Conservation (phyloP, 2,888 invertebrate species). For the Epinotia demarniana region DNA sequence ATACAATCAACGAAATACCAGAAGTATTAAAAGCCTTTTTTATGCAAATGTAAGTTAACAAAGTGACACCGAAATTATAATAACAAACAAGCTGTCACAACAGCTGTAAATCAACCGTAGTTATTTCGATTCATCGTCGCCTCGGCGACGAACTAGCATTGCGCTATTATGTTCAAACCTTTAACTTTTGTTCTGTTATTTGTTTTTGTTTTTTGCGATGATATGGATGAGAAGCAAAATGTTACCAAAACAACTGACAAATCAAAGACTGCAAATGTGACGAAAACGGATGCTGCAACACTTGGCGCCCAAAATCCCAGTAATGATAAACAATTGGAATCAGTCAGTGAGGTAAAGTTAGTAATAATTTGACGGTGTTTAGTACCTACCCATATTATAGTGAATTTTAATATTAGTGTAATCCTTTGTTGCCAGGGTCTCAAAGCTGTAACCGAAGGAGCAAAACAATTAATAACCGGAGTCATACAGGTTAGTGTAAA, state of each 20-base stretch:
- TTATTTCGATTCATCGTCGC: conserved; percentile 31
- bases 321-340: conserved; percentile 4
- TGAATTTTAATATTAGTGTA: neutral
- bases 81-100: conserved; percentile 40
- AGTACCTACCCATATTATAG: neutral
- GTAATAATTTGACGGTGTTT: neutral
- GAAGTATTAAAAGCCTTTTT: conserved; percentile 21
- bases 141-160: conserved; percentile 5
- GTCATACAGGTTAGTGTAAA: conserved; percentile 30
- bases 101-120: conserved; percentile 38
- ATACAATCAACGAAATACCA: conserved; percentile 23
- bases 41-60: conserved; percentile 39
- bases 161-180: conserved; percentile 33
- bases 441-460: conserved; percentile 26
- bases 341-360: conserved; percentile 36
- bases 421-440: conserved; percentile 24
- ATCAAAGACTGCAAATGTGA: conserved; percentile 3
- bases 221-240: conserved; percentile 24
- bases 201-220: conserved; percentile 27
- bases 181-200: conserved; percentile 30
- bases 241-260: conserved; percentile 17
- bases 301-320: conserved; percentile 3
- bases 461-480: conserved; percentile 33
- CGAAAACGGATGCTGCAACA: neutral
- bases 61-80: conserved; percentile 41